These are phyloP conservation scores for Anoplolepis gracilipes DNA, from an alignment of 1,140 invertebrate genomes.

Conservation along the genomic window DNA sequence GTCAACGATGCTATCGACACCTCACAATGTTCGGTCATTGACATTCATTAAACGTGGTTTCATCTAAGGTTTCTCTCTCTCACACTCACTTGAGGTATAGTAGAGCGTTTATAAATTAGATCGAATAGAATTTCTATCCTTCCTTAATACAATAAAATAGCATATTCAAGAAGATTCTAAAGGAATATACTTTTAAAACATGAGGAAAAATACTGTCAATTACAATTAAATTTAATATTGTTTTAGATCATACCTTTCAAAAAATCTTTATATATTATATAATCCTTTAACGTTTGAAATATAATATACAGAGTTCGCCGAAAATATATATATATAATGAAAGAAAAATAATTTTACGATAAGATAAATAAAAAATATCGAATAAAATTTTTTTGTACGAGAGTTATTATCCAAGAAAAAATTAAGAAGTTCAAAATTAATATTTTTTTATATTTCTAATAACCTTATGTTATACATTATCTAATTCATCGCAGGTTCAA, in stretches of 20 bases:
- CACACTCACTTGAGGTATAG: not conserved
- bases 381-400: no score
- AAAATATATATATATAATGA: no score
- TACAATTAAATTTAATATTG: not conserved
- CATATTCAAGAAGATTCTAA: not conserved
- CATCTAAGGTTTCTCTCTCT: conserved; percentile 1
- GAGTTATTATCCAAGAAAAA: no score
- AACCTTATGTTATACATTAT: no score
- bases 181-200: not conserved
- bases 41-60: conserved; percentile 43
- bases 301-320: not conserved
- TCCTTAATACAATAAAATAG: not conserved
- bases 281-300: not conserved
- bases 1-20: conserved; percentile 50
- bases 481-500: no score
- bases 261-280: conserved; percentile 4
- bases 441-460: no score
- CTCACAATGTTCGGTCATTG: conserved; percentile 43
- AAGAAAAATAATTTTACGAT: no score
- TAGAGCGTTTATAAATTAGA: conserved; percentile 18
- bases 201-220: not conserved
- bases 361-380: no score
- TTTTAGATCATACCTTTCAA: not conserved
- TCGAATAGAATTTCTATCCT: not conserved
- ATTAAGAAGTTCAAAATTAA: no score